Evolutionary conservation across 2,888 invertebrate species (phyloP).

Genomic region (Luperina nickerlii): DNA sequence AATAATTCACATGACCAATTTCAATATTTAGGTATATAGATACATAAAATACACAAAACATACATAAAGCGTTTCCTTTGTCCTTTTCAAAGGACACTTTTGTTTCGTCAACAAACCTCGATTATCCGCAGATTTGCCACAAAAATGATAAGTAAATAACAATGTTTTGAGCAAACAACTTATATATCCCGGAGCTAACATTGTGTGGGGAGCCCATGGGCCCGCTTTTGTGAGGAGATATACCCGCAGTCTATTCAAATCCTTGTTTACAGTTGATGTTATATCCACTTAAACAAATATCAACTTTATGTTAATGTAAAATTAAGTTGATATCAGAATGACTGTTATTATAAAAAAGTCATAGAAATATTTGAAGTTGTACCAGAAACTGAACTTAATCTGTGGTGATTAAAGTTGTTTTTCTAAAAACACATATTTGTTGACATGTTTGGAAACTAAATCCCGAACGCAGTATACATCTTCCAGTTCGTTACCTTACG

Average conservation of each 20-base stretch:
- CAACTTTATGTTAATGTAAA: neutral
- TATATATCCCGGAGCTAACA: slow-evolving; percentile 86
- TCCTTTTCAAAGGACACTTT: slow-evolving; percentile 77
- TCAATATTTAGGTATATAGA: slow-evolving; percentile 52
- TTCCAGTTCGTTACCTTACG: slow-evolving; percentile 83
- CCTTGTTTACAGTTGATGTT: neutral
- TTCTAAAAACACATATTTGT: neutral
- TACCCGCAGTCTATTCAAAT: slow-evolving; percentile 62
- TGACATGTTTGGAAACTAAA: slow-evolving; percentile 1
- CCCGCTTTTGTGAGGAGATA: slow-evolving; percentile 72
- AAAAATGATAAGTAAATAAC: slow-evolving; percentile 89
- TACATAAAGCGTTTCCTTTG: slow-evolving; percentile 70
- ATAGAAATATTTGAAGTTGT: neutral
- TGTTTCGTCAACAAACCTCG: slow-evolving; percentile 82
- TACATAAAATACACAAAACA: slow-evolving; percentile 65
- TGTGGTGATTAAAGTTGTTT: neutral
- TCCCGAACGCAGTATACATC: slow-evolving; percentile 63
- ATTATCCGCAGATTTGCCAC: slow-evolving; percentile 86
- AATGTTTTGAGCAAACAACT: slow-evolving; percentile 88
- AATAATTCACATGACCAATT: slow-evolving; percentile 24
- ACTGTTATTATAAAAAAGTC: neutral
- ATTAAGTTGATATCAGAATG: slow-evolving; percentile 4
- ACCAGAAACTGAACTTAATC: neutral
- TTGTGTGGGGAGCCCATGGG: slow-evolving; percentile 74
- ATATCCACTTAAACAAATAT: neutral